Percentiles rank a stretch among this genome's conserved stretches.
These are phyloP conservation scores for Stigmatopora nigra DNA, from an alignment of 2,113 vertebrate genomes.

Conservation along the genomic window DNA sequence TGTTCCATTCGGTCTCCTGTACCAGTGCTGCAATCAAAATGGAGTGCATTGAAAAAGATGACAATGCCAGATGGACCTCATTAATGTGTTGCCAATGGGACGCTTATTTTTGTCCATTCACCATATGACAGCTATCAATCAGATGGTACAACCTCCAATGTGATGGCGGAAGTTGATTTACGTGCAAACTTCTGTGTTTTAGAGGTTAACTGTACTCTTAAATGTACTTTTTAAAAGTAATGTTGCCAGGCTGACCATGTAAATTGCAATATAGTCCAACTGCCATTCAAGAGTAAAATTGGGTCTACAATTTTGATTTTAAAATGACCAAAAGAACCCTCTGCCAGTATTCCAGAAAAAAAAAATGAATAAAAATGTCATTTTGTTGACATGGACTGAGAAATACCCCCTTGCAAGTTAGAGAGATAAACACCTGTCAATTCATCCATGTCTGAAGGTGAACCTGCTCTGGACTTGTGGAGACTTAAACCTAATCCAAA, in stretches of 20 bases:
- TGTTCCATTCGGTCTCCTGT: constrained; percentile 63
- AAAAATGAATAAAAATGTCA: constrained; percentile 2
- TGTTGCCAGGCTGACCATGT: too few species aligned
- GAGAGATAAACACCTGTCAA: constrained; percentile 13
- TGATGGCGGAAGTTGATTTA: too few species aligned
- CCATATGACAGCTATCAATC: constrained; percentile 67
- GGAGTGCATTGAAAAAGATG: constrained; percentile 64
- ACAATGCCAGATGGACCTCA: constrained; percentile 72
- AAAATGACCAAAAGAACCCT: not conserved
- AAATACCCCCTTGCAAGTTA: not conserved
- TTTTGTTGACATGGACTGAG: constrained; percentile 12
- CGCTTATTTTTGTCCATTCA: constrained; percentile 55
- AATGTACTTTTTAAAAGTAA: too few species aligned
- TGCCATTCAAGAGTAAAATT: too few species aligned
- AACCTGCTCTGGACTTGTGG: constrained; percentile 19
- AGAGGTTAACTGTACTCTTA: too few species aligned
- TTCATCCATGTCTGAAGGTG: constrained; percentile 23
- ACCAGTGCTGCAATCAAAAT: constrained; percentile 72
- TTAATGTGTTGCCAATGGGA: constrained; percentile 68
- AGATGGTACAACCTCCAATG: constrained; percentile 30
- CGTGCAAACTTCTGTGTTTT: too few species aligned
- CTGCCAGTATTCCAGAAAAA: constrained; percentile 5
- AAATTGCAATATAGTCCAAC: too few species aligned
- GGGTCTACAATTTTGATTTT: too few species aligned
- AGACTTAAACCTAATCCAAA: constrained; percentile 52